Evolutionary conservation across 2,113 vertebrate species (phyloP), one percentile per base, ranked within the genome.

Genomic region (Carassius auratus): DNA sequence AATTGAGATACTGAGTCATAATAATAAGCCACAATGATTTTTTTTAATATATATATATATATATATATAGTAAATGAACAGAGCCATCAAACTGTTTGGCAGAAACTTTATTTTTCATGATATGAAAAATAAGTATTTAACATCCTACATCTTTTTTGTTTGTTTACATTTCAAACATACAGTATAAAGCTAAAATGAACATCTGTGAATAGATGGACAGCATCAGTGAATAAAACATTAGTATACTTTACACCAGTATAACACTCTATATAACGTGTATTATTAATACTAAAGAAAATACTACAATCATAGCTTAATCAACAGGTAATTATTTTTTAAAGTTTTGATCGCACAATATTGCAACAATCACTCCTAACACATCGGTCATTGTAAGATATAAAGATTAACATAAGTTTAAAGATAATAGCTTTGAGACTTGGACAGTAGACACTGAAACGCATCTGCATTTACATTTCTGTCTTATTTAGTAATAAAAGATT

Each of bases 81-180:
- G 6, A 55, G 36, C 19, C 8, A 75, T 8, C 13, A 55, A 83
- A 52, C 14, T 64, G 8, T 30, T 68, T 55, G 48, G 59, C 76
- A 66, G 57, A 76, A 75, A 81, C 76, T 76, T 87, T 81, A 84
- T 76, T 81, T 87, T 87, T n/a, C 55, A 81, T 57, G 15, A 50
- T 66, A 23, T 79, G 81, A 87, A 87, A 85, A 79, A 87, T 79
- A 62, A 38, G 78, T 38, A 74, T 75, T 71, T 76, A 17, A 26
- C 15, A 80, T 21, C 50, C 19, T 81, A 30, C 42, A 33, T 50
- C 77, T 14, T 79, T 30, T 30, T 30, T 30, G 30, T 30, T 30
- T 57, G 10, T 80, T 83, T 61, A 68, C 77, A 69, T 5, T 57
- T 33, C 45, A 42, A 3, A 74, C 80, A 59, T 61, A 6, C 15